A percentile compares a stretch with the other conserved stretches of the same genome.
phyloP scores from a whole-genome alignment of 2,113 vertebrate genomes.

The Puntigrus tetrazona region DNA sequence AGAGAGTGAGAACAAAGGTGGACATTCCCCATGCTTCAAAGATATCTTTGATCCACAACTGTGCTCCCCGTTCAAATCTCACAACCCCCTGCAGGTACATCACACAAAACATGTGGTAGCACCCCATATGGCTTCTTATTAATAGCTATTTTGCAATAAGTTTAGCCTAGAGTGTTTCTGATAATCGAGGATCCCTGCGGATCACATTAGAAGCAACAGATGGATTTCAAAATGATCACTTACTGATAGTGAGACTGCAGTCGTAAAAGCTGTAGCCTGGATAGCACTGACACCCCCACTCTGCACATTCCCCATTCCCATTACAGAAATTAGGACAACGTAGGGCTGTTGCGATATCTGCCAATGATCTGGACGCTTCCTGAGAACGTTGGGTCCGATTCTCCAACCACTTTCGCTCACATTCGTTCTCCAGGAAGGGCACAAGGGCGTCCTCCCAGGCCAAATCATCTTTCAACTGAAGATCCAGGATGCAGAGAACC shows the following conservation, averaged over 20 bases:
- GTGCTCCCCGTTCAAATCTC: background rate
- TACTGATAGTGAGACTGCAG: slow-evolving; percentile 76
- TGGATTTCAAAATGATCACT: slow-evolving; percentile 26
- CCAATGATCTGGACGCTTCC: slow-evolving; percentile 33
- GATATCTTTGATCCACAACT: background rate
- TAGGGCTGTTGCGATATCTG: slow-evolving; percentile 68
- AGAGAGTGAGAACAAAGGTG: background rate
- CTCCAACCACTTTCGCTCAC: slow-evolving; percentile 76
- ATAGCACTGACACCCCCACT: slow-evolving; percentile 76
- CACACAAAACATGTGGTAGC: slow-evolving; percentile 3
- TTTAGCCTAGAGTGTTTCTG: background rate
- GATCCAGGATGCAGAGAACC: slow-evolving; percentile 78
- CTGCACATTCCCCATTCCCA: slow-evolving; percentile 72
- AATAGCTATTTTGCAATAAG: background rate
- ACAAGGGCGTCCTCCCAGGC: slow-evolving; percentile 70
- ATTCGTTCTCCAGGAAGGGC: slow-evolving; percentile 82
- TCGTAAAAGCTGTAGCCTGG: slow-evolving; percentile 74
- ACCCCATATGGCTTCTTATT: background rate
- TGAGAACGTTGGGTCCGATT: slow-evolving; percentile 58
- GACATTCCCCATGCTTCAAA: slow-evolving; percentile 4
- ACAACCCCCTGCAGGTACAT: background rate
- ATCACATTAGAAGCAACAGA: background rate
- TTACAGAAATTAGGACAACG: slow-evolving; percentile 78
- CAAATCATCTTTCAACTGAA: slow-evolving; percentile 81
- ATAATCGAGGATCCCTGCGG: background rate